phyloP scores from a whole-genome alignment of 2,113 vertebrate species.

The human region GRCh38 chr7:103596001-103596500 shows the following conservation, averaged over 20 bases:
- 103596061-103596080: background rate
- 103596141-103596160: background rate
- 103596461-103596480: constrained; percentile 98
- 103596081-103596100: background rate
- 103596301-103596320: background rate
- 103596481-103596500: constrained; percentile 98
- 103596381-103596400: background rate
- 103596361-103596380: background rate
- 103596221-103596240: background rate
- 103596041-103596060: background rate
- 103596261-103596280: background rate
- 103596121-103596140: background rate
- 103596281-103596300: background rate
- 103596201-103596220: background rate
- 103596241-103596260: background rate
- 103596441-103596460: constrained; percentile 85
- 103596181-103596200: background rate
- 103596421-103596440: background rate
- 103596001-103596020: background rate
- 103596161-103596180: background rate
- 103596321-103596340: background rate
- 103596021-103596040: background rate
- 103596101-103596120: background rate
- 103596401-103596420: background rate
- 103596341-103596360: background rate